Base-by-base conservation (phyloP, 1,140 invertebrate species). In the Papilio helenus region DNA sequence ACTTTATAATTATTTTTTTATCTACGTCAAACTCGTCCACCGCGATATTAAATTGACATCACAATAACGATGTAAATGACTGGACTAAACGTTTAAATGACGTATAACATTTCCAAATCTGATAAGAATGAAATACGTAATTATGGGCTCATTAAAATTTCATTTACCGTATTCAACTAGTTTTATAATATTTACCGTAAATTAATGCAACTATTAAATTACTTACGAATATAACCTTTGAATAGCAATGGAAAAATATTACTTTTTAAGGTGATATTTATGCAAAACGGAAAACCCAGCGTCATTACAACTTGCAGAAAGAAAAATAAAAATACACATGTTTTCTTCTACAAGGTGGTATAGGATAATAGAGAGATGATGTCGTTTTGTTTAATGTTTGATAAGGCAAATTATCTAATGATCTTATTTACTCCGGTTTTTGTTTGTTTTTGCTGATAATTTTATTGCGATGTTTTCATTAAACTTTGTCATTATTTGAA, bases 1-100 rank as follows among this genome's bases (percentile, higher is more conserved):
- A 18, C 26, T 51, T 76, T 55, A 76, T 76, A 55, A 76, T 76
- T 46, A 76, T 51, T 76, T 76, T 76, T 55, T 76, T 76, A 76
- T 76, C 44, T 29, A 49, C 26, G 14, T 74, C 44, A 74, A 74
- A 74, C 61, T 34, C 23, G 61, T 65, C 23, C 42, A 49, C 44
- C 72, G 72, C 42, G n/a, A 51, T 23, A 74, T 46, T 74, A 44
- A 49, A 46, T 20, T 73, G 42, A 73, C 61, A 49, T 16, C 42
- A 46, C 44, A 73, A 73, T 73, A 44, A 46, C 72, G 72, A 23
- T 46, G 72, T 73, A 44, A 46, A 73, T 46, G n/a, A 46, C 72
- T 44, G 14, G 14, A 26, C n/a, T 44, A 74, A 74, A 74, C 72
- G 72, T 46, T 74, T 18, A 29, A 68, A 68, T 68, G 61, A 68